A percentile compares a stretch with the other conserved stretches of the same genome.
Evolutionary conservation across 2,113 vertebrate genomes (phyloP).

Genomic region (Pitta sordida): DNA sequence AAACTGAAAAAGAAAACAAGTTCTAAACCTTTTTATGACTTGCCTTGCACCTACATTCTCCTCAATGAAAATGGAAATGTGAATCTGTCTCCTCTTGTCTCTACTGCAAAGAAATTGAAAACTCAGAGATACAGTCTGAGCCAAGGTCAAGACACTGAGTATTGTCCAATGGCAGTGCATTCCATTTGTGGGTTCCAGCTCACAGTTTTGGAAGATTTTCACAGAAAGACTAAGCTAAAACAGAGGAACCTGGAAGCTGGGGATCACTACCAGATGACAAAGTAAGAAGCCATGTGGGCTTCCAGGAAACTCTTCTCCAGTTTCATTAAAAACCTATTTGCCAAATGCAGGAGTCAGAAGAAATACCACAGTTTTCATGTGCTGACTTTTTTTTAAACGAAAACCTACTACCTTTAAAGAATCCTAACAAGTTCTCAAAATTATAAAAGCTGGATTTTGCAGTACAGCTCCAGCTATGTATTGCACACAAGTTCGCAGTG

Average conservation of each 20-base stretch:
- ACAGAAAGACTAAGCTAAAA: background rate
- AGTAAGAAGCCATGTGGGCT: background rate
- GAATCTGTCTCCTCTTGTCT: background rate
- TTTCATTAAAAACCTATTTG: background rate
- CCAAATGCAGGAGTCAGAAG: background rate
- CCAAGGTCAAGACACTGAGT: background rate
- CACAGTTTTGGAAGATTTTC: background rate
- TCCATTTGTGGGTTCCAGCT: background rate
- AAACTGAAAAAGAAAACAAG: background rate
- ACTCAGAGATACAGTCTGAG: background rate
- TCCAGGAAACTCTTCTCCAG: background rate
- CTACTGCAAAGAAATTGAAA: background rate
- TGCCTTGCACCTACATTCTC: background rate
- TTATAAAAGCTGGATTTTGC: background rate
- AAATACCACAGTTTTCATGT: background rate
- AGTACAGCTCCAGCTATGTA: background rate
- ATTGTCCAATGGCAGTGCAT: background rate
- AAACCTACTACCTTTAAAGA: background rate
- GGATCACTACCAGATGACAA: background rate
- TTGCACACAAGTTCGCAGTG: background rate
- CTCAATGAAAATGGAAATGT: background rate
- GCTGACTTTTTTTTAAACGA: background rate
- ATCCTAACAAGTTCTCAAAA: background rate
- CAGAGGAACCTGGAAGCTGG: background rate
- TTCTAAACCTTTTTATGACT: background rate